Base-by-base conservation (phyloP, 2,888 invertebrate genomes). In the Lepidochrysops patricia region DNA sequence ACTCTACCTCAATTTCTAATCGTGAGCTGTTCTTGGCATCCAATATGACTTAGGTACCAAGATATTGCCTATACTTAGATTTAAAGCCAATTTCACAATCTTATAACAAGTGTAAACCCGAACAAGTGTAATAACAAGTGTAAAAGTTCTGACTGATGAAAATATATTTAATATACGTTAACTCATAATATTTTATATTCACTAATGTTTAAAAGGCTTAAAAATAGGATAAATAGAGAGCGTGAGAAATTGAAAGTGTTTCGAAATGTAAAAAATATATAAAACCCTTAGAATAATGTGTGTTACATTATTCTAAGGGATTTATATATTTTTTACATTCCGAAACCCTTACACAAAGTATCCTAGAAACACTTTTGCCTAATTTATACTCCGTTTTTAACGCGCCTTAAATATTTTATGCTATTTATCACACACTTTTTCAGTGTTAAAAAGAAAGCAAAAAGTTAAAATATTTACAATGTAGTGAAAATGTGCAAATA, bases 401-500 rank as follows among this genome's bases (percentile, higher is more conserved):
- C 32, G 29, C 12, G 29, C 32, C 15, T 54, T 54, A 54, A 54
- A 54, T 54, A 54, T 54, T 54, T 54, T 32, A 12, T 32, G 32
- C 32, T 29, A 54, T 29, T 19, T 54, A 54, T 54, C 32, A 3
- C 32, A 32, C 12, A 54, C 54, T 54, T 54, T 54, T 54, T 54
- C 29, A 29, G 27, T 29, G 29, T 54, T 32, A 15, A 62, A 60
- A 56, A 52, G 25, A 63, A 61, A 65, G 63, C 62, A 61, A 62
- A 66, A 66, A 68, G 66, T 66, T 69, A 63, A 59, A 62, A 68
- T 62, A 59, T 68, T 67, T 61, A 60, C 66, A 64, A 65, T 68
- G 69, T 71, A 67, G 66, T 64, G 67, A 70, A 71, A 75, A 72
- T 68, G 66, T 66, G 70, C 58, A 63, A 68, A 72, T 70, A 67